Conservation (phyloP, 2,113 vertebrate species). For the Marcusenius ussheri region DNA sequence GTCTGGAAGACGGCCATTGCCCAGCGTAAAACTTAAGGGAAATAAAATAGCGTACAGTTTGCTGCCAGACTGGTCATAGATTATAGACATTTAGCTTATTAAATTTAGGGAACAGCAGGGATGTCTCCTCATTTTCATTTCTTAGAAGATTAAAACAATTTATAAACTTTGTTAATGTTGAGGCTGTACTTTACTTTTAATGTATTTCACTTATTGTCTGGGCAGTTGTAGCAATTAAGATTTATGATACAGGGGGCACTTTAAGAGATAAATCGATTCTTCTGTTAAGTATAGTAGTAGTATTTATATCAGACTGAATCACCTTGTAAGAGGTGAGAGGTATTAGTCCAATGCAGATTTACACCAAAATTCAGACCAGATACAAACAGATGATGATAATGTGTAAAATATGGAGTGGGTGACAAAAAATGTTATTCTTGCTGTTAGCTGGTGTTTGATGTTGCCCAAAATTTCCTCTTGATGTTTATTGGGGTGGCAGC, state of each 20-base stretch:
- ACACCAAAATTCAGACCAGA: not conserved
- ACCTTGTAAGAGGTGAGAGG: not conserved
- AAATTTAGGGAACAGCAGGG: not conserved
- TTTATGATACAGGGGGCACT: not conserved
- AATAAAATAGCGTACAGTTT: not conserved
- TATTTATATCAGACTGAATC: not conserved
- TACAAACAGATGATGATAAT: not conserved
- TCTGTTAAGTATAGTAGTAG: not conserved
- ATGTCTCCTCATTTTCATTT: not conserved
- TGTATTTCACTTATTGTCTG: not conserved
- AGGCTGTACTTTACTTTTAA: not conserved
- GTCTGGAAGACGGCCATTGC: not conserved
- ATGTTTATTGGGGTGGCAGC: not conserved
- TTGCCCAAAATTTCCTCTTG: not conserved
- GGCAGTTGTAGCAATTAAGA: conserved; percentile 2
- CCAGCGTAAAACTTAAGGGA: not conserved
- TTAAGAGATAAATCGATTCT: not conserved
- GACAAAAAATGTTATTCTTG: not conserved
- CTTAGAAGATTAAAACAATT: not conserved
- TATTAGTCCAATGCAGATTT: not conserved
- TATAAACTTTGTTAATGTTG: not conserved
- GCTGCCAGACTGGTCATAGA: not conserved
- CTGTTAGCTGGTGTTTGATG: not conserved
- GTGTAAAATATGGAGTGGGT: not conserved
- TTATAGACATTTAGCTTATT: conserved; percentile 7